These are phyloP conservation scores for Malurus leucopterus DNA, from an alignment of 2,797 vertebrate species.

Conservation along the genomic window DNA sequence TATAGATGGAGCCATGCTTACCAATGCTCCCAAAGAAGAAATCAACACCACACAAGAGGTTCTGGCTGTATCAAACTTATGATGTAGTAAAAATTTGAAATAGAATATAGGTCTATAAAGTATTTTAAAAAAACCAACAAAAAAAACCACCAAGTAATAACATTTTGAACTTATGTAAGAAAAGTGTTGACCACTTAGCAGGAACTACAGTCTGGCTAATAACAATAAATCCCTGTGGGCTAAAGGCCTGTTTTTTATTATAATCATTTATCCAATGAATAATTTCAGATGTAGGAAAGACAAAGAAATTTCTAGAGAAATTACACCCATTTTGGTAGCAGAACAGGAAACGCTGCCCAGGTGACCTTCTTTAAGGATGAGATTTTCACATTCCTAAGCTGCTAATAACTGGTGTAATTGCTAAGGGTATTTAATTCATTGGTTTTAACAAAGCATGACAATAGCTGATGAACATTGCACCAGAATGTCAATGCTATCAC, in stretches of 20 bases:
- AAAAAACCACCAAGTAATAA: background rate
- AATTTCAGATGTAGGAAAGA: background rate
- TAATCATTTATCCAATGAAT: background rate
- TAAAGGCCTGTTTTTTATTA: background rate
- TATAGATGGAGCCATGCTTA: background rate
- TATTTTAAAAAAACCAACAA: background rate
- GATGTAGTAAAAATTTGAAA: background rate
- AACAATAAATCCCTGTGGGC: background rate
- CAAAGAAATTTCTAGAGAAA: background rate
- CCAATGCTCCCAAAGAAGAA: background rate
- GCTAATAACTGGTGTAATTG: background rate
- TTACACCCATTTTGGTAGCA: background rate
- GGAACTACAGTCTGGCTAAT: background rate
- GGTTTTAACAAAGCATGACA: background rate
- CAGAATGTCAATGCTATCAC: background rate
- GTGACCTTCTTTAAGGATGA: background rate
- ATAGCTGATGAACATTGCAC: constrained; percentile 6
- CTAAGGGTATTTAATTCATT: background rate
- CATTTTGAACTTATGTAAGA: background rate
- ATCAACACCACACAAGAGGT: background rate
- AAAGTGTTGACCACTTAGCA: background rate
- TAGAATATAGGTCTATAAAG: background rate
- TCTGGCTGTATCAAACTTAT: background rate
- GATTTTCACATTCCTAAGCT: background rate
- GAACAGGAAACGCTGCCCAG: background rate